Evolutionary conservation across 2,113 vertebrate genomes (phyloP).

Genomic region (Amazona vittata): DNA sequence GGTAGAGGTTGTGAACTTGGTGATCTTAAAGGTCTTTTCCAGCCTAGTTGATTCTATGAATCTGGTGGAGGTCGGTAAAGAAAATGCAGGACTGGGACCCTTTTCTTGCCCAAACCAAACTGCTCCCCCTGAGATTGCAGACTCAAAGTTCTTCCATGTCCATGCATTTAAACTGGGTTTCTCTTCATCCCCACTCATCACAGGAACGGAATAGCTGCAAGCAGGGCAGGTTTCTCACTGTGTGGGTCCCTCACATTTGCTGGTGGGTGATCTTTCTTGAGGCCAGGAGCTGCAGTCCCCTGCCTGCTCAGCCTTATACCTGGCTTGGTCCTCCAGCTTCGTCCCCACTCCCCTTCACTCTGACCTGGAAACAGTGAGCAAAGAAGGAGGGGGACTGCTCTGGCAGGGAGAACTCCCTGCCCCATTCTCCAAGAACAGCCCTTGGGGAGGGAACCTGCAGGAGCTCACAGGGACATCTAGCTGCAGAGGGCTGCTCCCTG

Average conservation of each 20-base stretch:
- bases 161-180: not conserved
- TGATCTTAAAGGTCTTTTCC: not conserved
- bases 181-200: accelerated
- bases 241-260: accelerated
- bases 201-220: not conserved
- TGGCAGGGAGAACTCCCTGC: not conserved
- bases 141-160: not conserved
- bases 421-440: accelerated
- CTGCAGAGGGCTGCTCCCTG: not conserved
- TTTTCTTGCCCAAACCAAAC: not conserved
- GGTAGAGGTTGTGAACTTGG: not conserved
- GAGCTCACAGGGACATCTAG: accelerated
- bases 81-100: not conserved
- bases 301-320: not conserved
- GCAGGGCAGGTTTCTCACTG: not conserved
- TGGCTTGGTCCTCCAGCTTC: not conserved
- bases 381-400: not conserved
- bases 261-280: not conserved
- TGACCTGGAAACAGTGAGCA: not conserved
- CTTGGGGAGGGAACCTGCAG: not conserved
- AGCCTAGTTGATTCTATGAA: not conserved
- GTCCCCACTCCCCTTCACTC: not conserved
- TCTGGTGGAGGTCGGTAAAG: not conserved
- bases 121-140: not conserved
- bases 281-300: not conserved